These are phyloP conservation scores for Nyctibius grandis DNA, from an alignment of 2,797 vertebrate species.

Conservation along the genomic window DNA sequence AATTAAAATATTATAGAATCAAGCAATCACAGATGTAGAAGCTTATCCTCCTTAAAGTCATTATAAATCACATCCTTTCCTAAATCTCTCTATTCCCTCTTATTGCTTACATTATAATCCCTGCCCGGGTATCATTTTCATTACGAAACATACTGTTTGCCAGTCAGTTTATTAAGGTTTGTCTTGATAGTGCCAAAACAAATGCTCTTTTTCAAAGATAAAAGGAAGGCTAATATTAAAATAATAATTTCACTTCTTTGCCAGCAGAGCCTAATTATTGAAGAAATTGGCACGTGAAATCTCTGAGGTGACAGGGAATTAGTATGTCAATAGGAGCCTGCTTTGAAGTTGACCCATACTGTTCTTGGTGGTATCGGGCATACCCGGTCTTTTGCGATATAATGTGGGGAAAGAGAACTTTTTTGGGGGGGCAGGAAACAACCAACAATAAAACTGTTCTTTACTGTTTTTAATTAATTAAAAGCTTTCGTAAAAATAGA, in stretches of 20 bases:
- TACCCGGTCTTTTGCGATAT: neutral
- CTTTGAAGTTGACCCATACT: slow-evolving; percentile 79
- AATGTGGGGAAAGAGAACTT: neutral
- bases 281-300: slow-evolving; percentile 57
- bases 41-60: slow-evolving; percentile 88
- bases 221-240: slow-evolving; percentile 74
- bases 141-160: slow-evolving; percentile 82
- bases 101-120: slow-evolving; percentile 80
- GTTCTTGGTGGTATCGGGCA: slow-evolving; percentile 58
- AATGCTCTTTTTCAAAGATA: slow-evolving; percentile 73
- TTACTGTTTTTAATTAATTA: neutral
- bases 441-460: neutral
- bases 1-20: slow-evolving; percentile 82
- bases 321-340: slow-evolving; percentile 9
- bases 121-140: slow-evolving; percentile 81
- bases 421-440: neutral
- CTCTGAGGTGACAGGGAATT: slow-evolving; percentile 70
- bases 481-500: neutral
- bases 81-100: slow-evolving; percentile 86
- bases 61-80: slow-evolving; percentile 89
- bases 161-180: slow-evolving; percentile 82
- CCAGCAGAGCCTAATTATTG: slow-evolving; percentile 57
- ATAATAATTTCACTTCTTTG: slow-evolving; percentile 64
- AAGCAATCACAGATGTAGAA: slow-evolving; percentile 83
- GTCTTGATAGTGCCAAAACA: slow-evolving; percentile 74